Base-by-base conservation (phyloP, 2,113 vertebrate species). In the Mormyrus lacerda region DNA sequence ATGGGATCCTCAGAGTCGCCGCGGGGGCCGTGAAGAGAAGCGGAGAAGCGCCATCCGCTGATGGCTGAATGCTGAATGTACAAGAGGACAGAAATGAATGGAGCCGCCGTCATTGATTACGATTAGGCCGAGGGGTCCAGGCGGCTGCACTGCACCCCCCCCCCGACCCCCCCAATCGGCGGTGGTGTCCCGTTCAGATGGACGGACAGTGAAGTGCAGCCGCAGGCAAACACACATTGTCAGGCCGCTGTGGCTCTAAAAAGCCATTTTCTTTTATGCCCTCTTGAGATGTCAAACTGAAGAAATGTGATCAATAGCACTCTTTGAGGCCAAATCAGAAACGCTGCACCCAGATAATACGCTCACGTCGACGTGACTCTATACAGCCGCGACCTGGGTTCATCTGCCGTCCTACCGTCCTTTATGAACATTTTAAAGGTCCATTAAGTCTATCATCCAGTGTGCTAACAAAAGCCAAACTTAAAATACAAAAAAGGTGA, bases 91-190 rank as follows among this genome's bases (percentile, higher is more conserved):
- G 45, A 47, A 87, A 44, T 31, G 27, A 42, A 79, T 19, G 35
- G 50, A 31, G 85, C 45, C 48, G 9, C 47, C 45, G n/a, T 50
- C 89, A 53, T 90, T 87, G 85, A 87, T 76, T 87, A 85, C 31
- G 50, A 87, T 86, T 76, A 87, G 27, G 45, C 83, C 1, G 0
- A 4, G 50, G 58, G 88, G 82, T 69, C 82, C 7, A 0, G 89
- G 51, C 11, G 9, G 3, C 35, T 45, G 9, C 17, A 35, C 10
- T 6, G 3, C 58, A 19, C 8, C 19, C 2, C 61, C 5, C 8
- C 61, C n/a, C 2, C 39, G 3, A 21, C 11, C 19, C 85, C 19
- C 31, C 39, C 2, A 21, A 51, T 50, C 58, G 27, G n/a, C 31
- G 44, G 45, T 47, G 42, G 45, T 24, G 84, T 10, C 76, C 19